These are phyloP conservation scores for Cotesia chilonis DNA, from an alignment of 1,140 invertebrate genomes.

Conservation along the genomic window DNA sequence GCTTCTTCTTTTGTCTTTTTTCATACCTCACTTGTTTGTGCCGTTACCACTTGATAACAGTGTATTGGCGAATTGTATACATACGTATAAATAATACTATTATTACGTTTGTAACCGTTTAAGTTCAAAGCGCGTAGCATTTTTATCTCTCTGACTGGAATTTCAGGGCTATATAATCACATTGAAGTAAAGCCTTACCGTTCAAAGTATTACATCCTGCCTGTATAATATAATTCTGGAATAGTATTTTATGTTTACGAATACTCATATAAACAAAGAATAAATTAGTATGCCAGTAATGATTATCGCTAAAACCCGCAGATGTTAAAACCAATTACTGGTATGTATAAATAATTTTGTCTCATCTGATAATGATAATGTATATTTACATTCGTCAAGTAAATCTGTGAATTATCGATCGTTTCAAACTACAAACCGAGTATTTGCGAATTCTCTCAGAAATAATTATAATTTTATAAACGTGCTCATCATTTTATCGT, in stretches of 20 bases:
- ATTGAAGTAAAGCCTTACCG: too few species aligned
- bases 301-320: slow-evolving; percentile 20
- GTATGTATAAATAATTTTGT: background rate
- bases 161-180: too few species aligned
- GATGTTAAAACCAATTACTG: slow-evolving; percentile 8
- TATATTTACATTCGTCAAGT: background rate
- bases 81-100: too few species aligned
- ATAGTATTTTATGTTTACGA: background rate
- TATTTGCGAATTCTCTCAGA: slow-evolving; percentile 13
- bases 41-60: background rate
- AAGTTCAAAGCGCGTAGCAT: too few species aligned
- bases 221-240: background rate
- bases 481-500: background rate
- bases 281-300: background rate
- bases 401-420: slow-evolving; percentile 15
- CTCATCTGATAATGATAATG: background rate
- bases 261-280: background rate
- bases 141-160: too few species aligned
- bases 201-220: too few species aligned
- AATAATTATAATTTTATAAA: background rate
- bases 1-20: background rate
- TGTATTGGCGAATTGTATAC: background rate
- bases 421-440: background rate
- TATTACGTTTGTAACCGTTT: too few species aligned
- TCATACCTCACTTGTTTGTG: slow-evolving; percentile 2